Percentiles rank a stretch among this genome's conserved stretches.
These are phyloP conservation scores for Chaetorhynchus papuensis DNA, from an alignment of 2,113 vertebrate species.

Conservation along the genomic window DNA sequence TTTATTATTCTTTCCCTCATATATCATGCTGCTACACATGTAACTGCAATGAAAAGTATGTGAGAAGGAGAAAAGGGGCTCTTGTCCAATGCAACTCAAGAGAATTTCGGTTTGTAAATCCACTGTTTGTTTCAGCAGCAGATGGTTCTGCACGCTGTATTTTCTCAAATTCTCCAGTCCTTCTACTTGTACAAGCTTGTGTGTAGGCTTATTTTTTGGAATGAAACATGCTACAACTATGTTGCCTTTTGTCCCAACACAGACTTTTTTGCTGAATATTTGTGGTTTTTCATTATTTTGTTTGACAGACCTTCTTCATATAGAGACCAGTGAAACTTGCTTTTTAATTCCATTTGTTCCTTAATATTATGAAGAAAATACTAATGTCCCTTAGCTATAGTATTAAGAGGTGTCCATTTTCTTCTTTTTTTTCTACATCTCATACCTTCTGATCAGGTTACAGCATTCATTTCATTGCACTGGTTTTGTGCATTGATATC, in stretches of 20 bases:
- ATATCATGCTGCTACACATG: background rate
- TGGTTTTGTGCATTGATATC: background rate
- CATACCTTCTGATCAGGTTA: background rate
- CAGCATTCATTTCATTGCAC: background rate
- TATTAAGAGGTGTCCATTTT: background rate
- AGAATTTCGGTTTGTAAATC: slow-evolving; percentile 6
- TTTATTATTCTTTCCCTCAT: background rate
- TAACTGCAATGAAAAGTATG: background rate
- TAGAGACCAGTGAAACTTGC: background rate
- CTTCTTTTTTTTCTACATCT: background rate
- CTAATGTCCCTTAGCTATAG: background rate
- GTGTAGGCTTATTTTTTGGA: background rate
- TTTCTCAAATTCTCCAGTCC: background rate
- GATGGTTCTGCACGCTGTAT: background rate
- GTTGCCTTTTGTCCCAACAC: background rate
- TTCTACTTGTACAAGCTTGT: background rate
- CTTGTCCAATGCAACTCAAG: background rate
- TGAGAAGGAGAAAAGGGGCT: background rate
- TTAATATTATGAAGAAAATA: background rate
- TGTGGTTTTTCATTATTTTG: background rate
- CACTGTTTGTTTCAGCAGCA: background rate
- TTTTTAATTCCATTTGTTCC: background rate
- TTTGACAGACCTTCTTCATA: background rate
- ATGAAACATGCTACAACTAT: background rate
- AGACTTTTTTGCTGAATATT: background rate